Evolutionary conservation across 2,888 invertebrate genomes (phyloP), one percentile per base, ranked within the genome.

Genomic region (Drosophila mayaguana): DNA sequence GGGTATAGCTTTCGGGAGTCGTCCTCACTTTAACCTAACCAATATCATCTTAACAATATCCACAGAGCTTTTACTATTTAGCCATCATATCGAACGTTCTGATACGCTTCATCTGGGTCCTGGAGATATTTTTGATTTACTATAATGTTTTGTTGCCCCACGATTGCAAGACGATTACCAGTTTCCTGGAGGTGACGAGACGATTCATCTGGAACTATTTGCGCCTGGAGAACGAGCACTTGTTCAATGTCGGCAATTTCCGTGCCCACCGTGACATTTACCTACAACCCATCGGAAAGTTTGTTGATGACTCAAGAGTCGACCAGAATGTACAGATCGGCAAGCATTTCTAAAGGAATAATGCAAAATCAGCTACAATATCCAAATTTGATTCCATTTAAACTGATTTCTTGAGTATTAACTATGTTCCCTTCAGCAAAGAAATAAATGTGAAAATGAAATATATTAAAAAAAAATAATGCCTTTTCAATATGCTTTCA

Each of bases 201-300:
- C 95, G 99, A 63, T 99, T 98, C 93, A 95, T 99, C 42, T 99
- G 99, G 99, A 99, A 99, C 93, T 99, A 98, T 93, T 98, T 99
- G 94, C 98, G 99, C 0, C 93, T 99, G 88, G 99, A 99, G 93
- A 99, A 99, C 94, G 99, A 99, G 91, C 99, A 99, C 92, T 94
- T 99, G 46, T 99, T 98, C 94, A 99, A 99, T 93, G 98, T 98
- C 93, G 99, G 99, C 91, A 96, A 96, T 93, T 99, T 99, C 94
- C 94, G 99, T 83, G 99, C 99, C 0, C 98, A 98, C 0, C 94
- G 99, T 1, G 99, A 99, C 93, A 99, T 99, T 74, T 97, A 97
- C 0, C 96, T 98, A 25, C 7, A 43, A 0, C 46, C 56, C 12
- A 16, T 65, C 6, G 12, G 7, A 25, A 25, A 3, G 0, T 2